These are phyloP conservation scores for Camptogramma bilineatum DNA, from an alignment of 2,888 invertebrate species.

Conservation along the genomic window DNA sequence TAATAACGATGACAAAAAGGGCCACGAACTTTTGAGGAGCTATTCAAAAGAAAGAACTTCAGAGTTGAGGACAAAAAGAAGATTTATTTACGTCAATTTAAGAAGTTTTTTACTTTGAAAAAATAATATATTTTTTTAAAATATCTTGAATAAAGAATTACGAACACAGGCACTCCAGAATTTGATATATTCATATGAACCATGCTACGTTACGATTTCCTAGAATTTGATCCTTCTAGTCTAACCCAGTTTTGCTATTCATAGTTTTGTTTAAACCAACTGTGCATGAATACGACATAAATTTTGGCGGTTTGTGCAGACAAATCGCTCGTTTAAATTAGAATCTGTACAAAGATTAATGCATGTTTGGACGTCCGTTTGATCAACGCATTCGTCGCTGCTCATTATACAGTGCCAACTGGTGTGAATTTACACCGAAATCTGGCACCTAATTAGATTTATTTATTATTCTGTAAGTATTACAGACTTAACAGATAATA, in stretches of 20 bases:
- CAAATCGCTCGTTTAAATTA: constrained; percentile 30
- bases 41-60: neutral
- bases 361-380: constrained; percentile 22
- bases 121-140: no score
- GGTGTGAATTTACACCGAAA: neutral
- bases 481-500: no score
- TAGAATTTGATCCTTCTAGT: neutral
- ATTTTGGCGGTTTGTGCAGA: constrained; percentile 6
- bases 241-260: neutral
- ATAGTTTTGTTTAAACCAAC: constrained; percentile 2
- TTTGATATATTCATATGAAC: no score
- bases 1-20: neutral
- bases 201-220: no score
- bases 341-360: constrained; percentile 25
- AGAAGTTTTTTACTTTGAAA: no score
- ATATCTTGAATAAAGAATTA: no score
- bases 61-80: neutral
- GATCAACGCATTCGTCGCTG: constrained; percentile 23
- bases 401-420: constrained; percentile 25
- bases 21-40: neutral
- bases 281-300: constrained; percentile 5
- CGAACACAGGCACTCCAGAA: no score
- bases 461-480: no score
- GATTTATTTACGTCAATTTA: neutral
- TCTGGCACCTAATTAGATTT: neutral